Conservation (phyloP, 2,888 invertebrate genomes). For the Philaethria dido region DNA sequence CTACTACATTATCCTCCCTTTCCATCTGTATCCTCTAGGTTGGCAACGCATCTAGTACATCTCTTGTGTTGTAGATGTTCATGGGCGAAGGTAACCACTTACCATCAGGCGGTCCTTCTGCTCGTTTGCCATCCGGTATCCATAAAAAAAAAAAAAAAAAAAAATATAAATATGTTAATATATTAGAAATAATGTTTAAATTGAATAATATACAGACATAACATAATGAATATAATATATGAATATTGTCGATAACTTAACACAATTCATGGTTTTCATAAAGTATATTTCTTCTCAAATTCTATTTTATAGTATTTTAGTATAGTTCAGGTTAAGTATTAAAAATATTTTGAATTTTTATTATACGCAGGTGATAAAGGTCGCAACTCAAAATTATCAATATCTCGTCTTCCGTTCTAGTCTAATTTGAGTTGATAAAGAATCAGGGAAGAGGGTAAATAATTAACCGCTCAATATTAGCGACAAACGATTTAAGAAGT, state of each 20-base stretch:
- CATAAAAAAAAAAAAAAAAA: too few species aligned
- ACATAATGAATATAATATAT: not conserved
- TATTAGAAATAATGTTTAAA: not conserved
- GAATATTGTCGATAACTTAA: not conserved
- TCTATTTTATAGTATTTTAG: not conserved
- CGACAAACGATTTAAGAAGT: not conserved
- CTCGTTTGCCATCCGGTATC: too few species aligned
- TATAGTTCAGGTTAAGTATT: too few species aligned
- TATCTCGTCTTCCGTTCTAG: not conserved
- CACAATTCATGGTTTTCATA: not conserved
- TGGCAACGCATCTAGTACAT: too few species aligned
- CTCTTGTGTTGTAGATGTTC: too few species aligned
- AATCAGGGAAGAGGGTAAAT: not conserved
- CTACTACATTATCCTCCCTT: too few species aligned
- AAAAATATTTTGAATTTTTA: too few species aligned
- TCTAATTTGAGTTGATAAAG: too few species aligned
- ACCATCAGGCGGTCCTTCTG: too few species aligned
- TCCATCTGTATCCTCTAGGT: too few species aligned
- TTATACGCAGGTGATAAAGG: not conserved
- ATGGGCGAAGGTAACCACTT: too few species aligned
- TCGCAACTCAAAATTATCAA: not conserved
- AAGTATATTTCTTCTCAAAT: not conserved
- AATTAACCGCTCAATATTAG: not conserved
- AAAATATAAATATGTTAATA: too few species aligned
- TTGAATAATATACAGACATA: not conserved